A percentile compares a stretch with the other conserved stretches of the same genome.
These are phyloP conservation scores for Idaea aversata DNA, from an alignment of 2,888 invertebrate genomes.

Conservation along the genomic window DNA sequence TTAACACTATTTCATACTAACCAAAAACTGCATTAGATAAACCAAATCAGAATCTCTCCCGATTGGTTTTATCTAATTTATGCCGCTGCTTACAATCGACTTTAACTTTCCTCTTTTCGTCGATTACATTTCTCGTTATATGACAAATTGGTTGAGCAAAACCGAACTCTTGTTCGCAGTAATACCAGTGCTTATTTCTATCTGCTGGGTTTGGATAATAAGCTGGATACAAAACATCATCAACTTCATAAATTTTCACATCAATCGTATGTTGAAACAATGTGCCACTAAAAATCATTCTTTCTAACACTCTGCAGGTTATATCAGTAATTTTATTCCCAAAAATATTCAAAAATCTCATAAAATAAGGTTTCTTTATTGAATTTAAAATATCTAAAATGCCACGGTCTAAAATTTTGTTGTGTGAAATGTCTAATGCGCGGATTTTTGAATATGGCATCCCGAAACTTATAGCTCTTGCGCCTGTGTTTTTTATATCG, in stretches of 20 bases:
- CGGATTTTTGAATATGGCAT: constrained; percentile 80
- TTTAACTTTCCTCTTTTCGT: constrained; percentile 44
- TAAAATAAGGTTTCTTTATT: constrained; percentile 72
- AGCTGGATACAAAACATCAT: constrained; percentile 54
- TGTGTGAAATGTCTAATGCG: constrained; percentile 79
- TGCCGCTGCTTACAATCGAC: constrained; percentile 61
- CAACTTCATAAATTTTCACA: constrained; percentile 58
- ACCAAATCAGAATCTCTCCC: constrained; percentile 37
- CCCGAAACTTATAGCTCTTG: constrained; percentile 75
- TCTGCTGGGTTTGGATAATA: constrained; percentile 67
- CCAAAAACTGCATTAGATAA: too few species aligned
- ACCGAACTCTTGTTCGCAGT: constrained; percentile 73
- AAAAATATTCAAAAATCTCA: constrained; percentile 67
- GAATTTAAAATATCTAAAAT: constrained; percentile 76
- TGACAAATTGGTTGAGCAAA: constrained; percentile 61
- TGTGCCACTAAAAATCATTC: constrained; percentile 59
- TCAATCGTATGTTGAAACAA: constrained; percentile 65
- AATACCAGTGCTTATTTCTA: constrained; percentile 78
- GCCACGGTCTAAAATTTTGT: constrained; percentile 77
- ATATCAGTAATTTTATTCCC: constrained; percentile 62
- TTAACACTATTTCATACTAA: too few species aligned
- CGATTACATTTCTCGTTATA: constrained; percentile 54
- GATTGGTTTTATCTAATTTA: constrained; percentile 56
- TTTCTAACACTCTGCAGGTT: constrained; percentile 60
- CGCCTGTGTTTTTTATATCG: constrained; percentile 78